Evolutionary conservation across 2,888 invertebrate species (phyloP).

Genomic region (Aphodius sticticus): DNA sequence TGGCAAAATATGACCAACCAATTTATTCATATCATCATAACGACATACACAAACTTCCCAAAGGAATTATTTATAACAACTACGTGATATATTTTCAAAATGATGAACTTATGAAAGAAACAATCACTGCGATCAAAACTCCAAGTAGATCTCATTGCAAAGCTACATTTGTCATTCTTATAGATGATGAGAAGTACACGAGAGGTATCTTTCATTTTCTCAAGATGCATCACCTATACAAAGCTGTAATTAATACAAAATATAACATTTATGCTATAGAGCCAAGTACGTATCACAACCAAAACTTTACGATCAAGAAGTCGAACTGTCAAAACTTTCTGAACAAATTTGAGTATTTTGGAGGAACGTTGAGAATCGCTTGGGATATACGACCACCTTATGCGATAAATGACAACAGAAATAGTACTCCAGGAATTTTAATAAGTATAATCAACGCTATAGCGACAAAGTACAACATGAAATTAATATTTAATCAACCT

Average conservation of each 20-base stretch:
- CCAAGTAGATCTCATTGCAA: neutral
- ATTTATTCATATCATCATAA: neutral
- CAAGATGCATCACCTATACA: neutral
- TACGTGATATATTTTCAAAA: neutral
- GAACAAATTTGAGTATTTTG: neutral
- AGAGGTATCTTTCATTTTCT: neutral
- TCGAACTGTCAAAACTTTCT: neutral
- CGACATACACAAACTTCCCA: neutral
- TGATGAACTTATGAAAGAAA: neutral
- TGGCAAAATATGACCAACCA: neutral
- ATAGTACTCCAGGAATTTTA: slow-evolving; percentile 16
- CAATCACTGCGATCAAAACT: neutral
- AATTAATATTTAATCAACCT: slow-evolving; percentile 1
- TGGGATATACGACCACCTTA: slow-evolving; percentile 11
- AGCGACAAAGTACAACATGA: neutral
- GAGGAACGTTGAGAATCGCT: neutral
- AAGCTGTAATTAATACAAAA: neutral
- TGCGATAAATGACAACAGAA: slow-evolving; percentile 19
- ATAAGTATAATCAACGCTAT: slow-evolving; percentile 11
- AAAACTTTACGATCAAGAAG: neutral
- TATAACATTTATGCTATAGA: neutral
- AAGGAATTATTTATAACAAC: neutral
- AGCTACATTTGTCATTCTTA: neutral
- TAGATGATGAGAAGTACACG: neutral
- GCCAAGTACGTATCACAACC: neutral